Evolutionary conservation across 2,113 vertebrate genomes (phyloP).

Genomic region (Origma solitaria): DNA sequence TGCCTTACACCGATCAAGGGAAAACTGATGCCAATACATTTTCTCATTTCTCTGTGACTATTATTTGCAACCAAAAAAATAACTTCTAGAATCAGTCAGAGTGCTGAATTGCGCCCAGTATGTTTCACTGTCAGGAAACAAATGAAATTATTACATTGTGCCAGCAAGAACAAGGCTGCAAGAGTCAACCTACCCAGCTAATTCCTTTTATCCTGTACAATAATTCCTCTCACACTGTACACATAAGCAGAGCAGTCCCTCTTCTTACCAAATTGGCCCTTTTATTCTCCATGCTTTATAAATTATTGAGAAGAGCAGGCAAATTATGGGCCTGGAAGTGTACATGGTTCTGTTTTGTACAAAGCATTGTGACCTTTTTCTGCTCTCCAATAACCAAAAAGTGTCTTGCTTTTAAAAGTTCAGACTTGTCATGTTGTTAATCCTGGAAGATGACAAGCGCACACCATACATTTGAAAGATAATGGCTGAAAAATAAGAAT

Average conservation of each 20-base stretch:
- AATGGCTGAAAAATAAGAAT: slow-evolving; percentile 24
- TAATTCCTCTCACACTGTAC: background rate
- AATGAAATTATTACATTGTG: background rate
- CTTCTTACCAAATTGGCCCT: background rate
- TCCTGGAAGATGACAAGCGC: background rate
- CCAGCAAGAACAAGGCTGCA: background rate
- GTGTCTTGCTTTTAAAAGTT: slow-evolving; percentile 49
- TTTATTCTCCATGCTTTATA: background rate
- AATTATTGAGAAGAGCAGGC: background rate
- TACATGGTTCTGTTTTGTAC: slow-evolving; percentile 8
- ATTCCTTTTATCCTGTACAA: background rate
- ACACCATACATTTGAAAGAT: background rate
- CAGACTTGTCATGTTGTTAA: slow-evolving; percentile 42
- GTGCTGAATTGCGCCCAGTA: background rate
- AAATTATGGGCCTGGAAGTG: background rate
- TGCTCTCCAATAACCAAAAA: slow-evolving; percentile 36
- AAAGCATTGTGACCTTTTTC: slow-evolving; percentile 3
- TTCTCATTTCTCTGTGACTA: background rate
- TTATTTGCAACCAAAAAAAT: background rate
- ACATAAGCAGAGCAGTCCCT: background rate
- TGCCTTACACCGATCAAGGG: background rate
- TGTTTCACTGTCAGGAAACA: background rate
- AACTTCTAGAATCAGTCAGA: background rate
- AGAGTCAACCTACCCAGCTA: background rate
- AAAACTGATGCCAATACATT: background rate